phyloP scores from a whole-genome alignment of 2,888 invertebrate genomes.

The Didymodactylos carnosus region DNA sequence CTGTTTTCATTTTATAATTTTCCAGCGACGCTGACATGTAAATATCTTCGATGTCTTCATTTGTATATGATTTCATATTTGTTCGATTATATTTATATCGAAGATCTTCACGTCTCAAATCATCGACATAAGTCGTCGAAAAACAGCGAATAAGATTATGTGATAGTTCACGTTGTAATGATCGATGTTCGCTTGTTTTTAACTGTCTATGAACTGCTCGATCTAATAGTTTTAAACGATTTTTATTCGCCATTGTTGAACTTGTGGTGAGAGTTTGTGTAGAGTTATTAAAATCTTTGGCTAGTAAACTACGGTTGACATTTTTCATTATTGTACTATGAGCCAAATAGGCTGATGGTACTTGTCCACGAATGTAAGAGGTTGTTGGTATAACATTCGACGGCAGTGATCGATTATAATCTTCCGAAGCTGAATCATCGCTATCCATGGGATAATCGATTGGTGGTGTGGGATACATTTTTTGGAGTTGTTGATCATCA shows the following conservation, averaged over 20 bases:
- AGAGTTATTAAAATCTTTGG: not conserved
- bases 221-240: not conserved
- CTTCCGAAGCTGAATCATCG: not conserved
- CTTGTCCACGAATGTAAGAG: not conserved
- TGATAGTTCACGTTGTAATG: constrained; percentile 3
- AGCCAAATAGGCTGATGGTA: not conserved
- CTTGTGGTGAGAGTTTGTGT: too few species aligned
- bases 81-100: not conserved
- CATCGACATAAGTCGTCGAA: constrained; percentile 2
- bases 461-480: too few species aligned
- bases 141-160: constrained; percentile 5
- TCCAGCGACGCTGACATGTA: constrained; percentile 1
- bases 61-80: not conserved
- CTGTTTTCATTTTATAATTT: constrained; percentile 5
- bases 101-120: constrained; percentile 4
- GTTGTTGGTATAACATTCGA: too few species aligned
- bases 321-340: constrained; percentile 8
- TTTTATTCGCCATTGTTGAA: not conserved
- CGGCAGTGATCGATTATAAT: not conserved
- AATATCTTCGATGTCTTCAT: constrained; percentile 9
- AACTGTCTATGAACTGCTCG: not conserved
- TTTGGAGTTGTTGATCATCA: too few species aligned
- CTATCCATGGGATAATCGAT: not conserved
- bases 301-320: constrained; percentile 2
- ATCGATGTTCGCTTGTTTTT: not conserved